Evolutionary conservation across 1,140 invertebrate species (phyloP), one percentile per base, ranked within the genome.

Genomic region (Sarcophaga peregrina): DNA sequence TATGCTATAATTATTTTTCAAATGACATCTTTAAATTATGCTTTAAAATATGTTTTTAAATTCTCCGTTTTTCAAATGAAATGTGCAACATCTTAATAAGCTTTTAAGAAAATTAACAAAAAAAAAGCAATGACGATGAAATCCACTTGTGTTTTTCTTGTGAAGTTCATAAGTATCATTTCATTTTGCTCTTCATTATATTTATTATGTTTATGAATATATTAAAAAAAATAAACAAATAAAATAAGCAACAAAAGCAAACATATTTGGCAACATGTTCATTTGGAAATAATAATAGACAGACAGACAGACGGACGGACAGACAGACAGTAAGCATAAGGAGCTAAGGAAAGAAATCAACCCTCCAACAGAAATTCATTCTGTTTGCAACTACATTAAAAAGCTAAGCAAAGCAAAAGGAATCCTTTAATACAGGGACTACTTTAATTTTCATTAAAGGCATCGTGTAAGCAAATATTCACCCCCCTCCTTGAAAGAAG

Each of bases 141-240:
- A 20, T 68, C 17, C 10, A 17, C 17, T 68, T 9, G 7, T 25
- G 17, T 13, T 10, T 58, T 58, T 58, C n/a, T 58, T 58, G 11
- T 58, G 11, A 11, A 58, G 11, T 13, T n/a, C 7, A 58, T 13
- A 58, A 58, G 54, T 58, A 58, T 58, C 54, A 58, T n/a, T 58
- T 58, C 54, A 58, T 58, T 68, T 68, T 68, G 17, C 17, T 68
- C 62, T 25, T 68, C 17, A 68, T 68, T 68, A 68, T 68, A 25
- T 68, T 68, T 68, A 68, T 68, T 68, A 68, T 9, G 20, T 68
- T 68, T 68, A 68, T 68, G 62, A 68, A 68, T 68, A 68, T 20
- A 68, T 68, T 68, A 68, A 52, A 9, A 52, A 52, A 52, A 52
- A 52, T 10, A 68, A 68, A 37, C 25, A 37, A 37, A n/a, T n/a